These are phyloP conservation scores for Strongylocentrotus purpuratus DNA, from an alignment of 35 echinoderm and acorn worm genomes.

Conservation along the genomic window DNA sequence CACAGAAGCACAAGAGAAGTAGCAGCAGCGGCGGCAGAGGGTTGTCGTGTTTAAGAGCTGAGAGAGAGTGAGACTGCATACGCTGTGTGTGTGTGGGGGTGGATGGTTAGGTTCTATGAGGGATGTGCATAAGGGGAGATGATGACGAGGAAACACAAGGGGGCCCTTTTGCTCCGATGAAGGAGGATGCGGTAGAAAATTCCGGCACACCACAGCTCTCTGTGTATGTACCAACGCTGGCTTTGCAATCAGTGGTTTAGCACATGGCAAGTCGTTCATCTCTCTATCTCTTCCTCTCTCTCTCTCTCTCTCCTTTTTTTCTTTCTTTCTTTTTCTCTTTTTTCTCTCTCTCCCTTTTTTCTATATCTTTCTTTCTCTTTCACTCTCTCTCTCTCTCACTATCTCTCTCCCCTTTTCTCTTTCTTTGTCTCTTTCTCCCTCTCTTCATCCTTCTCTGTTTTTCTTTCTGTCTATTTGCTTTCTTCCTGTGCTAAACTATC, in stretches of 20 bases:
- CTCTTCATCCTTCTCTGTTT: neutral
- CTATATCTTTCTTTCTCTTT: neutral
- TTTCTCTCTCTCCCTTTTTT: neutral
- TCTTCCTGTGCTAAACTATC: neutral
- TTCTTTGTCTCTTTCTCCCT: neutral
- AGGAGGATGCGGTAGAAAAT: neutral
- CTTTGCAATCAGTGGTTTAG: neutral
- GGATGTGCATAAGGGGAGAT: neutral
- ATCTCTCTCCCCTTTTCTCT: neutral
- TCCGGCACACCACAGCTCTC: neutral
- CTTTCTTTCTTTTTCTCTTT: neutral
- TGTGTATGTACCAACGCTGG: neutral
- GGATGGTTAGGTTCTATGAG: neutral
- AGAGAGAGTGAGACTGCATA: neutral
- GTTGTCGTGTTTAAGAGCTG: neutral
- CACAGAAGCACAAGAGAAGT: neutral
- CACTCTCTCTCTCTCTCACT: neutral
- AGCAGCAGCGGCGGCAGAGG: neutral
- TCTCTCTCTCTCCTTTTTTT: neutral
- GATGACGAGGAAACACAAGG: neutral
- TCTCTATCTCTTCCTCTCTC: neutral
- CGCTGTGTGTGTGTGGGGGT: neutral
- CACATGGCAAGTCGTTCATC: slow-evolving; percentile 1
- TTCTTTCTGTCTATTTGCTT: neutral
- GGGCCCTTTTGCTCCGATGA: neutral